Base-by-base conservation (phyloP, 2,888 invertebrate species). In the Boloria selene region DNA sequence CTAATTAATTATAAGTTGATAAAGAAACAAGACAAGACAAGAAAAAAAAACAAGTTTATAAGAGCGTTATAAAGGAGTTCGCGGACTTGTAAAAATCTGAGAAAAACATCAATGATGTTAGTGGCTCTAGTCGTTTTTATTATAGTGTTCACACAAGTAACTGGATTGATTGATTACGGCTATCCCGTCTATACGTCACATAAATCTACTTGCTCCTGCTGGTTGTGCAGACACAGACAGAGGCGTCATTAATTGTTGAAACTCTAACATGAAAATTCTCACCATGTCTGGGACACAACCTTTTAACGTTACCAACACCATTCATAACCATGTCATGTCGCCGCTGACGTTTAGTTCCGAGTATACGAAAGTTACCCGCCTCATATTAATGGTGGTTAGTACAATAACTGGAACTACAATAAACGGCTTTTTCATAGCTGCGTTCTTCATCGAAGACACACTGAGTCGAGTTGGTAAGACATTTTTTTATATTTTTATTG, bases 341-440 rank as follows among this genome's bases (percentile, higher is more conserved):
- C 95, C 95, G 4, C 93, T 95, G 31, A 94, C 94, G 0, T 78
- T 96, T 31, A 94, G 93, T 72, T 86, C 93, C 0, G 94, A 95
- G 66, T 96, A 96, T 96, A 93, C 96, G 5, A 90, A 95, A 26
- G 91, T 96, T 26, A 94, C 93, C 1, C 88, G 95, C 14, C 90
- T 96, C 0, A 80, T 96, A 6, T 84, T 95, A 16, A 59, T 85
- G n/a, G 47, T 81, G 0, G 3, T 70, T 0, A 73, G 71, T 26
- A 60, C 80, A 0, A 61, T 64, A 0, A 1, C 78, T 0, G 86
- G 86, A 0, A 74, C 77, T 0, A 73, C 73, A 0, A 64, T 81
- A 53, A 86, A 86, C 14, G 80, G 81, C 0, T 87, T 83, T 47
- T 87, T 83, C 38, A 72, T 88, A 0, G 72, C 84, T 0, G 65